Evolutionary conservation across 2,888 invertebrate genomes (phyloP), one percentile per base, ranked within the genome.

Genomic region (Rotaria socialis): DNA sequence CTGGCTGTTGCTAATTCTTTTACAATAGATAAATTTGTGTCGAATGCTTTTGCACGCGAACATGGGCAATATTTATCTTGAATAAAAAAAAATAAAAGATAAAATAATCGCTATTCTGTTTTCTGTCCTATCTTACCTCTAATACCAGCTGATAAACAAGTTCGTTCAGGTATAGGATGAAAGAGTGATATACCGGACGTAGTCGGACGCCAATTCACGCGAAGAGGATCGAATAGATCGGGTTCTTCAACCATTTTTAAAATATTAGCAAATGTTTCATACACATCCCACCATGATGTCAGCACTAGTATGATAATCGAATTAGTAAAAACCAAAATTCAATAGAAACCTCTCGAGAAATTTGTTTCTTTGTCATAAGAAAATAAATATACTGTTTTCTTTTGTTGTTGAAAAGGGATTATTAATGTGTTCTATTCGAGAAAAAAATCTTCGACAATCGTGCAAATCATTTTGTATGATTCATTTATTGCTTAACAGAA

Each of bases 251-350:
- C 47, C 80, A 80, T 80, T 47, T 80, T 80, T 24, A 86, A 67
- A 22, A 86, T 50, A 58, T 86, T 84, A 1, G 11, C 84, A 35
- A 86, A 67, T 3, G 86, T 86, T 67, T 86, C 86, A 86, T 86
- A 84, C 0, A 86, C 84, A 52, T 86, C 86, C 86, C 86, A 86
- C 86, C 86, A 86, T 74, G 86, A 50, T 24, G 86, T 86, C 7
- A 86, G 50, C n/a, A 52, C 86, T 86, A 27, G 1, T 7, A 47
- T 27, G 55, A 35, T 55, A 55, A 55, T 22, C 8, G 8, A 11
- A 50, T 2, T 3, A 11, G 8, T 50, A 50, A 35, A 35, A 35
- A 35, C 35, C 35, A 35, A 35, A 35, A 35, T 35, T 35, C 35
- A 35, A 35, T 35, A 35, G 35, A 35, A 35, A 35, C 2, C 35